These are phyloP conservation scores for Sebastes oblongus DNA, from an alignment of 2,797 vertebrate genomes.

Conservation along the genomic window DNA sequence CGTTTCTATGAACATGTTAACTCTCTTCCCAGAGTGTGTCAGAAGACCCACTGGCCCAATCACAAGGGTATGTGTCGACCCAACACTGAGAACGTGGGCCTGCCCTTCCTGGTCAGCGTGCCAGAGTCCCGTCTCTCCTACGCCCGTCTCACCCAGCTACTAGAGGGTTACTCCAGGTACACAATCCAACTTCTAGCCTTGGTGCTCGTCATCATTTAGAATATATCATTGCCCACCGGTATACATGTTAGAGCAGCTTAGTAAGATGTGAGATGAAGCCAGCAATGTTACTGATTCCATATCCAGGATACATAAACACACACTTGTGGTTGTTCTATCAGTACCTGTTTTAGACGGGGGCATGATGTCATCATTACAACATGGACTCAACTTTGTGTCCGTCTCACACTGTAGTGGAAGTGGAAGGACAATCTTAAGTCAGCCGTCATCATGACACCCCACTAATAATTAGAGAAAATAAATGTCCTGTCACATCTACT, in stretches of 20 bases:
- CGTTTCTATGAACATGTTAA: neutral
- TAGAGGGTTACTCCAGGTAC: slow-evolving; percentile 96
- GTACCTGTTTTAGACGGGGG: neutral
- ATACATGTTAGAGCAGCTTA: neutral
- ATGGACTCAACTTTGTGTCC: no score
- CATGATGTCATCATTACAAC: neutral
- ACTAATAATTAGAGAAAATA: neutral
- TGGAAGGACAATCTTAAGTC: neutral
- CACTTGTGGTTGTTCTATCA: neutral
- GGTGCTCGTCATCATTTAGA: neutral
- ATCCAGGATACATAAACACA: neutral
- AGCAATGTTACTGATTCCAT: neutral
- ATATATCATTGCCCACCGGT: neutral
- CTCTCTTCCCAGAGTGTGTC: slow-evolving; percentile 84
- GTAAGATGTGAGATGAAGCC: neutral
- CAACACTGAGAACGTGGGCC: slow-evolving; percentile 90
- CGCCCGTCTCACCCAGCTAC: slow-evolving; percentile 89
- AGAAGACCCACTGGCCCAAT: slow-evolving; percentile 94
- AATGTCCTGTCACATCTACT: neutral
- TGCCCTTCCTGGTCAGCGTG: slow-evolving; percentile 94
- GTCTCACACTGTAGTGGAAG: neutral
- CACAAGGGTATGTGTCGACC: slow-evolving; percentile 92
- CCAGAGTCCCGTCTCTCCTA: slow-evolving; percentile 94
- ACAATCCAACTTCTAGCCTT: no score
- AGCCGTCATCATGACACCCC: no score